Base-by-base conservation (phyloP, 2,888 invertebrate species). In the Podotricha telesiphe region DNA sequence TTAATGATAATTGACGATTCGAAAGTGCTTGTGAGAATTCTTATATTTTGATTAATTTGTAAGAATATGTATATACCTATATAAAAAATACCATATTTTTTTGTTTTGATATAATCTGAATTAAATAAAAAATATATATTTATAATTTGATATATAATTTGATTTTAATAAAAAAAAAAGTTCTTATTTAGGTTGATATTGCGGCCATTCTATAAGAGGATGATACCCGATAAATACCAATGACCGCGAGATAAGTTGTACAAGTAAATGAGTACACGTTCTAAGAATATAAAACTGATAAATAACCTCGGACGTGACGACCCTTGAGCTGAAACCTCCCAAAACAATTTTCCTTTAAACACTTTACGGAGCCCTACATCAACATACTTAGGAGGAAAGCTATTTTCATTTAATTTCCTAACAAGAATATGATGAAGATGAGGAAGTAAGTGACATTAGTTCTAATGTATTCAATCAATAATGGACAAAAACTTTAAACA, bases 241-340 rank as follows among this genome's bases (percentile, higher is more conserved):
- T 50, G 34, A 63, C 51, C 53, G 55, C 65, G 55, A 67, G 65
- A 72, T 70, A 65, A 62, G 19, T 61, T 28, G 15, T 37, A 65
- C 20, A 45, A 20, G 56, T 68, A 64, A 68, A 66, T 45, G 71
- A 22, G 15, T 42, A 55, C 51, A 65, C 72, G 47, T 59, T 71
- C 71, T 59, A 70, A 69, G 79, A 78, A 80, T 72, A 68, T 68
- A 58, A 62, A 72, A 68, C 67, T 55, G 67, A 70, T 68, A 37
- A 20, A 62, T 74, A 79, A 74, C 88, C 86, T 86, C 81, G 82
- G 71, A 88, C 88, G 89, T 89, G 89, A 86, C 45, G 81, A 61
- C 80, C 85, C 84, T 88, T 86, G 84, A 86, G 74, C 77, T 56
- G 65, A 77, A 82, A 82, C 83, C 82, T 77, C 81, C 82, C 42